A percentile compares a stretch with the other conserved stretches of the same genome.
These are phyloP conservation scores for Olivierus martensii DNA, from an alignment of 1,140 invertebrate genomes.

Conservation along the genomic window DNA sequence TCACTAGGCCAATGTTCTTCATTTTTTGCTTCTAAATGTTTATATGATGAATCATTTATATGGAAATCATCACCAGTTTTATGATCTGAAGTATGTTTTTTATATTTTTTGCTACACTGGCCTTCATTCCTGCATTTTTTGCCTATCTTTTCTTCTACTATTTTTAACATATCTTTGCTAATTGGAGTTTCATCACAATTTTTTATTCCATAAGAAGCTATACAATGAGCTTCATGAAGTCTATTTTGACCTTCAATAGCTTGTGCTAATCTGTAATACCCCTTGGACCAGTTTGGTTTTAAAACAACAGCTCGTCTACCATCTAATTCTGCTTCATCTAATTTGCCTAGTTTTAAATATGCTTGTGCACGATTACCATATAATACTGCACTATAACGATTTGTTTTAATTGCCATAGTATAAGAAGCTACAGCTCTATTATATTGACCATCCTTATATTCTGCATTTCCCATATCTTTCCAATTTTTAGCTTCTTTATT, in stretches of 20 bases:
- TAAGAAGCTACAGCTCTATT: too few relatives aligned
- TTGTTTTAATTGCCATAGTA: too few relatives aligned
- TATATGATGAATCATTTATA: neutral
- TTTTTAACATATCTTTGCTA: neutral
- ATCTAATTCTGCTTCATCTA: neutral
- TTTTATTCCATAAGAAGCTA: neutral
- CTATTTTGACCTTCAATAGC: neutral
- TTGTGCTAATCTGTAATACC: neutral
- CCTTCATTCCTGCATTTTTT: conserved; percentile 1
- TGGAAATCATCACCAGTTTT: neutral
- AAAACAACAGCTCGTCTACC: neutral
- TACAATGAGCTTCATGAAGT: neutral
- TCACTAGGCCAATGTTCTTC: neutral
- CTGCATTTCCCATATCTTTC: too few relatives aligned
- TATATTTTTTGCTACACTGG: neutral
- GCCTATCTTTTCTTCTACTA: neutral
- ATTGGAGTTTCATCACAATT: neutral
- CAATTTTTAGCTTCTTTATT: too few relatives aligned
- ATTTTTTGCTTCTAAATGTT: neutral
- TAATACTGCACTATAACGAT: neutral
- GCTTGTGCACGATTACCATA: neutral
- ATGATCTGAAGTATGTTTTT: neutral
- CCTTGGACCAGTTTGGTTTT: neutral
- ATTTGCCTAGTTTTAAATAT: neutral
- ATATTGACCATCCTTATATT: too few relatives aligned